These are phyloP conservation scores for Atherinomorus stipes DNA, from an alignment of 2,113 vertebrate species.

Conservation along the genomic window DNA sequence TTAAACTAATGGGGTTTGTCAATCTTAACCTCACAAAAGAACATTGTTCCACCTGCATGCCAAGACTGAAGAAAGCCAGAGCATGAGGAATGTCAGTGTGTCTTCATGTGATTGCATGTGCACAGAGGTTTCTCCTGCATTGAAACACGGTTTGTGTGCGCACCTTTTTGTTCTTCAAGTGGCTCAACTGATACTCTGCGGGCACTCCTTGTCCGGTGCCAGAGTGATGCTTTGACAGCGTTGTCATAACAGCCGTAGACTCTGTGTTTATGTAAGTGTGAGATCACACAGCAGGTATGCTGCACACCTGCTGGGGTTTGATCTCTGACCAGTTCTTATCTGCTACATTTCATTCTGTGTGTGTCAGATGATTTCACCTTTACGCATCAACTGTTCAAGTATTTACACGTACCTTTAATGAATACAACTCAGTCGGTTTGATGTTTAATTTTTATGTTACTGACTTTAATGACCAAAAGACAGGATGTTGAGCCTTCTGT, in stretches of 20 bases:
- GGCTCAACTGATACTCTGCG: slow-evolving; percentile 46
- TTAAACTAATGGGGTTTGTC: slow-evolving; percentile 6
- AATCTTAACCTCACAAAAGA: slow-evolving; percentile 17
- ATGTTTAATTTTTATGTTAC: not conserved
- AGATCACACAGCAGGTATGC: slow-evolving; percentile 49
- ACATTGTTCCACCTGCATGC: slow-evolving; percentile 27
- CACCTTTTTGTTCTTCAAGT: slow-evolving; percentile 14
- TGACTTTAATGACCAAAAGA: not conserved
- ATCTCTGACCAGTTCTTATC: slow-evolving; percentile 1
- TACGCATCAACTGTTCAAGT: too few species aligned
- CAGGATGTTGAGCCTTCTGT: too few species aligned
- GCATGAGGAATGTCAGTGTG: too few species aligned
- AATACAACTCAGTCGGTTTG: too few species aligned
- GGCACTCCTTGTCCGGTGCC: slow-evolving; percentile 42
- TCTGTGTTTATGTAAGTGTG: slow-evolving; percentile 15
- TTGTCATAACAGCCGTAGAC: slow-evolving; percentile 32
- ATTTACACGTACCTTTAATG: not conserved
- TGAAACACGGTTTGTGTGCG: not conserved
- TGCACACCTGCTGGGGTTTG: not conserved
- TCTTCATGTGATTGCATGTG: not conserved
- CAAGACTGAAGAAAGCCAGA: too few species aligned
- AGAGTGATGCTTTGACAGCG: slow-evolving; percentile 31
- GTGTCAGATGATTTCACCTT: not conserved
- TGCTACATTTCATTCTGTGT: too few species aligned
- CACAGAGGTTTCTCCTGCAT: not conserved